Conservation (phyloP, 2,888 invertebrate genomes). For the Beris chalybata region DNA sequence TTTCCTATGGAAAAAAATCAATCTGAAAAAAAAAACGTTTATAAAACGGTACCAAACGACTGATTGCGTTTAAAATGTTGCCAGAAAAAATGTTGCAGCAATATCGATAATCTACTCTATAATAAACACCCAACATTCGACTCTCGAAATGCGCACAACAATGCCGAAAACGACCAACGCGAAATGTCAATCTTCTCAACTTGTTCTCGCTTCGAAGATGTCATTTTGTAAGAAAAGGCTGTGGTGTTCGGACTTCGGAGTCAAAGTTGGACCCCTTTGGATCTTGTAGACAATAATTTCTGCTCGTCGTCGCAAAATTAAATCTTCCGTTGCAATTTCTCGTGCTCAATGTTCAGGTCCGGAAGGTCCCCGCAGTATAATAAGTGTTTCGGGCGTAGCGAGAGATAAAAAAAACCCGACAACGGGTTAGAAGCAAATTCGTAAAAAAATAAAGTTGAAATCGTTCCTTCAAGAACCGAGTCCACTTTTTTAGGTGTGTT, state of each 20-base stretch:
- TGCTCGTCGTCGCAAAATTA: slow-evolving; percentile 19
- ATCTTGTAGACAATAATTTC: neutral
- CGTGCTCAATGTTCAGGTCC: neutral
- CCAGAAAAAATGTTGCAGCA: neutral
- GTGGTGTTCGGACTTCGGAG: neutral
- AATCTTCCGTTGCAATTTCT: neutral
- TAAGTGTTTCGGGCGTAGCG: no score
- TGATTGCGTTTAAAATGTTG: no score
- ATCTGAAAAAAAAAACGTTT: no score
- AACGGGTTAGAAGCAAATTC: no score
- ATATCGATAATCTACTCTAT: neutral
- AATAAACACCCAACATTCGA: neutral
- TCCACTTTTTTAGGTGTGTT: no score
- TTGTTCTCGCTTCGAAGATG: neutral
- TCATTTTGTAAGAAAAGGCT: slow-evolving; percentile 24
- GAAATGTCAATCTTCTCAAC: slow-evolving; percentile 22
- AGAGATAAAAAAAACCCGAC: no score
- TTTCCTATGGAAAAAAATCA: no score
- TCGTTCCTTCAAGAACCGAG: no score
- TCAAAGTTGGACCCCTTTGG: slow-evolving; percentile 16
- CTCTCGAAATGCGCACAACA: neutral
- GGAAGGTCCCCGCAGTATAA: neutral
- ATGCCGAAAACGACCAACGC: slow-evolving; percentile 5
- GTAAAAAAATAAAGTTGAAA: no score
- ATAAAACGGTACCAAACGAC: no score